Base-by-base conservation (phyloP, 2,888 invertebrate genomes). In the Netelia inedita region DNA sequence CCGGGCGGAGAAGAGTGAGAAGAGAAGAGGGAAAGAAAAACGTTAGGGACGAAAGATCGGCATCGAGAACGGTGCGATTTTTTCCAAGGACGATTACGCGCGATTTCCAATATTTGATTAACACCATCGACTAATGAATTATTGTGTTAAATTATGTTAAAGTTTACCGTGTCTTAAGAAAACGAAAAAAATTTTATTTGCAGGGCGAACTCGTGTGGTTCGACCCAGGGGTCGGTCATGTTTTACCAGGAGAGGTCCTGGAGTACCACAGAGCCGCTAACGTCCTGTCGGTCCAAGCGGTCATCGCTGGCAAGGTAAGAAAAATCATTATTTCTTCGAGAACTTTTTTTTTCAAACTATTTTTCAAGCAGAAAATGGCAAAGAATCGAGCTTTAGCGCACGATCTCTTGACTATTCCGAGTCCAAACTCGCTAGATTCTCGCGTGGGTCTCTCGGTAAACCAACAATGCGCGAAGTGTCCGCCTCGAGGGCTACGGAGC, bases 161-260 rank as follows among this genome's bases (percentile, higher is more conserved):
- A 35, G 35, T 28, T 28, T 28, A 28, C 28, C 28, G 28, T 35
- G 35, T 46, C 14, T 46, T 46, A 14, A 46, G 46, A 46, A 46
- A 46, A 46, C 46, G 14, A 46, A 14, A 46, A 1, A 46, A 10
- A 46, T 46, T 74, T 23, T 79, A 85, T 81, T 81, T 79, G 11
- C 89, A 94, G 95, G 98, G 98, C 84, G 98, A 98, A 94, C 95
- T 98, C 94, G 97, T 98, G 92, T 98, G 98, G 98, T 98, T 98
- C 95, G 98, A 98, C 94, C 97, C 98, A 65, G 98, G 98, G 59
- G 96, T 98, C 90, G 97, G 98, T 88, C 97, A 98, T 94, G 97
- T 98, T 90, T 95, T 98, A 90, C 98, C 98, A 71, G 98, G 98
- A 82, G 97, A 98, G 94, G 97, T 98, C 87, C 95, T 97, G 90